Base-by-base conservation (phyloP, 2,113 vertebrate species). In the Hydrolagus affinis region DNA sequence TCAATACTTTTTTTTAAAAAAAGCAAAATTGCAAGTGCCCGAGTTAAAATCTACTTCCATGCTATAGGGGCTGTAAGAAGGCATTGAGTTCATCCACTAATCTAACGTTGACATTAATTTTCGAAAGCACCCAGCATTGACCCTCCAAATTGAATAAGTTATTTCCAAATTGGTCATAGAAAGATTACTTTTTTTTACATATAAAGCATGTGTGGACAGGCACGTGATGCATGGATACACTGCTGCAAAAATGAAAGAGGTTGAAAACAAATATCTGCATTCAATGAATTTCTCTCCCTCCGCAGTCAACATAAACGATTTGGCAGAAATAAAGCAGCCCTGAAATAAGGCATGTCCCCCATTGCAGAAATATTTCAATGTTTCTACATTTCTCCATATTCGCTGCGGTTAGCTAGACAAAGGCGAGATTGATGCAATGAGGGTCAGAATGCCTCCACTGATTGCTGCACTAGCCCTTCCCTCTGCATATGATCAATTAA, bases 401-500 rank as follows among this genome's bases (percentile, higher is more conserved):
- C 88, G 87, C 88, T 87, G 68, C 76, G 87, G 88, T 85, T 89
- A 28, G 90, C 86, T 74, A 87, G 88, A 93, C 93, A 93, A 94
- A 94, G 92, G 87, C 86, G 87, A 92, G 90, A 91, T 91, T 91
- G 92, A 94, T 93, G 89, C 89, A 85, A 88, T 44, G 86, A 86
- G 89, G 86, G 89, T 91, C 86, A 94, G 93, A 94, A 93, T 91
- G 91, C 89, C 88, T 86, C 91, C 87, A 90, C 90, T 93, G 91
- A 92, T 92, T 91, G 90, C 93, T 89, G 87, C 87, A 87, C 91
- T 88, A 87, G 91, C 89, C 91, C 88, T 92, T 91, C 91, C 92
- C 6, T 90, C 90, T 91, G 92, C 93, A 94, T 93, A 92, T 90
- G 93, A 91, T 90, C 91, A 92, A 94, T 94, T 93, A 93, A 93